These are phyloP conservation scores for Frankliniella intonsa DNA, from an alignment of 2,888 invertebrate species.

Conservation along the genomic window DNA sequence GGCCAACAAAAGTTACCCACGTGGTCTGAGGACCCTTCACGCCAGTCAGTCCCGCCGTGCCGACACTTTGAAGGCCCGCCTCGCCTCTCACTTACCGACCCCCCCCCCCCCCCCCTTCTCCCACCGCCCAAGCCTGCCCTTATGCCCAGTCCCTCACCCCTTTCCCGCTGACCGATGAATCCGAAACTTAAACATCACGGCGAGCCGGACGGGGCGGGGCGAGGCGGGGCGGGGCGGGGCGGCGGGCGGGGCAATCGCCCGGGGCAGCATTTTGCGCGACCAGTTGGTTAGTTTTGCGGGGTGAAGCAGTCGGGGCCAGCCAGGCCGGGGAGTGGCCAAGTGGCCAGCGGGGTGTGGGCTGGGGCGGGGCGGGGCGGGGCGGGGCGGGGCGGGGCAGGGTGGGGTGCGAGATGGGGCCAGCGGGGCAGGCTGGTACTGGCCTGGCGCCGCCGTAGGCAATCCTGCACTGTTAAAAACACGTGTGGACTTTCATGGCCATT, in stretches of 20 bases:
- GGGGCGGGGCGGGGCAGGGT: not conserved
- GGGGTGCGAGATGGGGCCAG: not conserved
- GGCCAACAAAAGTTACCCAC: too few relatives aligned
- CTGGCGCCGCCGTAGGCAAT: too few relatives aligned
- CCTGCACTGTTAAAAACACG: too few relatives aligned
- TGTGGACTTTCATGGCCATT: too few relatives aligned
- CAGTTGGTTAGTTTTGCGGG: slow-evolving; percentile 5
- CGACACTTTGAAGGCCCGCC: too few relatives aligned
- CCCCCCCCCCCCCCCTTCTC: too few relatives aligned
- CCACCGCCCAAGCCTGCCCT: not conserved
- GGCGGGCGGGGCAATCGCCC: not conserved
- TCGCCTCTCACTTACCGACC: too few relatives aligned
- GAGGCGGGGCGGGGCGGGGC: not conserved
- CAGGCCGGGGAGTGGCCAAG: too few relatives aligned
- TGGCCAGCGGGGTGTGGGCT: not conserved
- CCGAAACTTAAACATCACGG: not conserved
- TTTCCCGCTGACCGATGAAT: not conserved
- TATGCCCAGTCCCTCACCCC: not conserved
- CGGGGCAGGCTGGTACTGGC: not conserved
- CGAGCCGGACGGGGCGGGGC: not conserved
- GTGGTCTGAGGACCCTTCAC: too few relatives aligned
- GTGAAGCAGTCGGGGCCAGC: not conserved
- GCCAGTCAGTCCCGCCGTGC: too few relatives aligned
- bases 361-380: not conserved
- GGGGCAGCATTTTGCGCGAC: not conserved